Evolutionary conservation across 2,888 invertebrate genomes (phyloP).

Genomic region (Alloscopus bannaensis): DNA sequence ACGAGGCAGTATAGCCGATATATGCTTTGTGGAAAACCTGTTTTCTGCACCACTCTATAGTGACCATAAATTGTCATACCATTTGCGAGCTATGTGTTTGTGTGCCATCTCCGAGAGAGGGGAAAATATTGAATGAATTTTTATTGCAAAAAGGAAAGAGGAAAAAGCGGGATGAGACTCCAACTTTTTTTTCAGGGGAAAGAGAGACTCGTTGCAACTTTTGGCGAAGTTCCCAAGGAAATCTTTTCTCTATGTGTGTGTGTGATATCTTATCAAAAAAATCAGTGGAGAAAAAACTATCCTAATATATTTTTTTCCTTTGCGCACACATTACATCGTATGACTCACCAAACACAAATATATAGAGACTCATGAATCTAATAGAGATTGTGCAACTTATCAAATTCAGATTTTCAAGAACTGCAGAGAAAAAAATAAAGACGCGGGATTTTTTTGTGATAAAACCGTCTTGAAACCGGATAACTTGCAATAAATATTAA

Average conservation of each 20-base stretch:
- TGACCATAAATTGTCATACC: too few relatives aligned
- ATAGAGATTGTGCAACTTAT: conserved; percentile 20
- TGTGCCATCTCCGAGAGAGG: conserved; percentile 6
- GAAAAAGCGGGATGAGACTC: conserved; percentile 14
- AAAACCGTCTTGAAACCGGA: conserved; percentile 43
- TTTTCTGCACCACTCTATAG: too few relatives aligned
- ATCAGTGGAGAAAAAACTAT: not conserved
- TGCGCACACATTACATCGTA: too few relatives aligned
- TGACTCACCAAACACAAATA: too few relatives aligned
- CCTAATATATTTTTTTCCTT: not conserved
- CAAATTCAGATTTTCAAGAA: conserved; percentile 40
- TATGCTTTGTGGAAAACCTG: too few relatives aligned
- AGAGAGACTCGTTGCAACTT: not conserved
- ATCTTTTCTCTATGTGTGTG: not conserved
- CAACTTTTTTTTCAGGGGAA: conserved; percentile 27
- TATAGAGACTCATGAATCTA: too few relatives aligned
- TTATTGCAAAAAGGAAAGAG: conserved; percentile 26
- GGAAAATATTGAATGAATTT: conserved; percentile 24
- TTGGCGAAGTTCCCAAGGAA: conserved; percentile 36
- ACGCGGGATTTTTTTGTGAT: not conserved
- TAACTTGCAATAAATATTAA: conserved; percentile 45
- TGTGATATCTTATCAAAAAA: conserved; percentile 1
- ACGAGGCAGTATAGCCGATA: too few relatives aligned
- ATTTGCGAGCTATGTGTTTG: not conserved
- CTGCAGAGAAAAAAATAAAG: too few relatives aligned